These are phyloP conservation scores for Antennarius striatus DNA, from an alignment of 2,113 vertebrate genomes.

Conservation along the genomic window DNA sequence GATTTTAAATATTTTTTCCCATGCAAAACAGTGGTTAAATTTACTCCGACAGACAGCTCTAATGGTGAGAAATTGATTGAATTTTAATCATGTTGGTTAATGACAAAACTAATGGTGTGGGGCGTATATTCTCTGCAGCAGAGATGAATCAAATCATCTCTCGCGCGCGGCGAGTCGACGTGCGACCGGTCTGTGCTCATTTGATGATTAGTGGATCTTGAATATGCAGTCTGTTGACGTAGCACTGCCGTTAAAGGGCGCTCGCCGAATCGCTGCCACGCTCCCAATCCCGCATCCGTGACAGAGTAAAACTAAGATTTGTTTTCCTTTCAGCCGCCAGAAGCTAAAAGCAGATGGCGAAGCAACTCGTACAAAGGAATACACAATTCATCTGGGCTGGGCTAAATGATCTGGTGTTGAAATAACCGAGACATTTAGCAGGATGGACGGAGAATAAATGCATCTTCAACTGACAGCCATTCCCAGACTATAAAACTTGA, in stretches of 20 bases:
- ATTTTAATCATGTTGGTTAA: slow-evolving; percentile 49
- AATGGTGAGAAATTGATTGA: slow-evolving; percentile 28
- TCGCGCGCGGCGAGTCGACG: slow-evolving; percentile 9
- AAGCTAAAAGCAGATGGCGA: slow-evolving; percentile 53
- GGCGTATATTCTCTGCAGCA: slow-evolving; percentile 5
- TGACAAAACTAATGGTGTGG: slow-evolving; percentile 39
- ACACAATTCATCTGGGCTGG: slow-evolving; percentile 42
- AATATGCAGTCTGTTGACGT: slow-evolving; percentile 50
- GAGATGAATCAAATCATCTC: slow-evolving; percentile 41
- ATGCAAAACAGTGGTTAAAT: neutral
- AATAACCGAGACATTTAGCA: slow-evolving; percentile 40
- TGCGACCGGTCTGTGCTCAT: slow-evolving; percentile 29
- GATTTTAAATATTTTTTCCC: no score
- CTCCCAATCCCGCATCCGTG: slow-evolving; percentile 16
- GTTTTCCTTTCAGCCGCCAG: slow-evolving; percentile 36
- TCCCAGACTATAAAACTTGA: neutral
- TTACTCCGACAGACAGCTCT: neutral
- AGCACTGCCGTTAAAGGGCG: neutral
- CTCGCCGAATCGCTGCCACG: slow-evolving; percentile 25
- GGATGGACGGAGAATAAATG: slow-evolving; percentile 31
- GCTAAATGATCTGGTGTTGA: slow-evolving; percentile 38
- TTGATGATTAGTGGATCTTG: slow-evolving; percentile 49
- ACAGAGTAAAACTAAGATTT: slow-evolving; percentile 20
- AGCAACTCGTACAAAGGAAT: slow-evolving; percentile 41
- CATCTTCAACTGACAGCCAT: slow-evolving; percentile 15